Evolutionary conservation across 2,113 vertebrate genomes (phyloP).

Genomic region (Crotalus horridus): DNA sequence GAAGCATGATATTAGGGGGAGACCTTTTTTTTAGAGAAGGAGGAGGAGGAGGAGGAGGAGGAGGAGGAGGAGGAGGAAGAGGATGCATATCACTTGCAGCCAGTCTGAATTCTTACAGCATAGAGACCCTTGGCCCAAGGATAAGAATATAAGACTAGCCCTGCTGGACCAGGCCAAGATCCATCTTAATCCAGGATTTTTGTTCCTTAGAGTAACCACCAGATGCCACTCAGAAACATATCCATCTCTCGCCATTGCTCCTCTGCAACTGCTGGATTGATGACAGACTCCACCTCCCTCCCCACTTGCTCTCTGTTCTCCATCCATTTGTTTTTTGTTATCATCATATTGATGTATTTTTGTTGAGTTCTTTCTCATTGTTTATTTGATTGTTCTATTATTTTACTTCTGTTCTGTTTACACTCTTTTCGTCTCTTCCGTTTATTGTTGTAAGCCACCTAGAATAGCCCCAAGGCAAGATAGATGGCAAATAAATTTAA

Average conservation of each 20-base stretch:
- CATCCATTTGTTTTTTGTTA: background rate
- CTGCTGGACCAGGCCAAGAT: background rate
- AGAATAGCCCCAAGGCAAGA: background rate
- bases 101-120: background rate
- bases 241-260: background rate
- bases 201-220: background rate
- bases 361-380: background rate
- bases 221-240: background rate
- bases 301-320: background rate
- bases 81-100: background rate
- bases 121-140: background rate
- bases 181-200: background rate
- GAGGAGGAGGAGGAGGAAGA: too few relatives aligned
- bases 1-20: background rate
- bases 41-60: too few relatives aligned
- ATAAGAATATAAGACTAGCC: background rate
- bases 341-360: background rate
- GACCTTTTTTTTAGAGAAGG: background rate
- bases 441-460: background rate
- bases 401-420: background rate
- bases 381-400: background rate
- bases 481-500: background rate
- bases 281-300: background rate
- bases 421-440: background rate
- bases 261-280: background rate